phyloP scores from a whole-genome alignment of 2,888 invertebrate genomes.

The Plebejus anna region DNA sequence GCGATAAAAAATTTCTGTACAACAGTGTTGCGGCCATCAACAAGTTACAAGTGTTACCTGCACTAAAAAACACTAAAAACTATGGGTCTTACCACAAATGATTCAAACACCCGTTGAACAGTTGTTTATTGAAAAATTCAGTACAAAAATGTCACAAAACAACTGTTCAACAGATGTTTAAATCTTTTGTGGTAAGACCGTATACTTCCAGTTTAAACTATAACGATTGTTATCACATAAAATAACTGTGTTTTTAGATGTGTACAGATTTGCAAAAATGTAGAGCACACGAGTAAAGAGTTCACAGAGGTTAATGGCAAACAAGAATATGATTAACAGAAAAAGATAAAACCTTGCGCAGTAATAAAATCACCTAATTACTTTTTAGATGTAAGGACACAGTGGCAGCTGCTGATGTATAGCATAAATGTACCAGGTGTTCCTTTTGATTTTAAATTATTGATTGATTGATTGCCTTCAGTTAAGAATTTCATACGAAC shows the following conservation, averaged over 20 bases:
- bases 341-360: background rate
- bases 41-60: no score
- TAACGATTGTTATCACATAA: background rate
- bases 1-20: no score
- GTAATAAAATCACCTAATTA: background rate
- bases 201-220: no score
- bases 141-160: no score
- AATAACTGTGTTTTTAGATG: background rate
- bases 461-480: background rate
- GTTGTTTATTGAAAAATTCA: no score
- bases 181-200: no score
- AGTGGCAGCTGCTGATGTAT: background rate
- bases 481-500: background rate
- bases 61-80: no score
- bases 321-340: conserved; percentile 10
- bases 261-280: background rate
- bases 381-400: background rate
- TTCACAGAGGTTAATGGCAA: conserved; percentile 14
- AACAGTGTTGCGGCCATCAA: no score
- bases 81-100: no score
- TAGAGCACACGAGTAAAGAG: conserved; percentile 10
- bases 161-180: no score
- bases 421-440: background rate
- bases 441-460: background rate
- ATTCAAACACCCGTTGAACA: no score